Evolutionary conservation across 2,797 vertebrate genomes (phyloP).

Genomic region (Sebastes itinus): DNA sequence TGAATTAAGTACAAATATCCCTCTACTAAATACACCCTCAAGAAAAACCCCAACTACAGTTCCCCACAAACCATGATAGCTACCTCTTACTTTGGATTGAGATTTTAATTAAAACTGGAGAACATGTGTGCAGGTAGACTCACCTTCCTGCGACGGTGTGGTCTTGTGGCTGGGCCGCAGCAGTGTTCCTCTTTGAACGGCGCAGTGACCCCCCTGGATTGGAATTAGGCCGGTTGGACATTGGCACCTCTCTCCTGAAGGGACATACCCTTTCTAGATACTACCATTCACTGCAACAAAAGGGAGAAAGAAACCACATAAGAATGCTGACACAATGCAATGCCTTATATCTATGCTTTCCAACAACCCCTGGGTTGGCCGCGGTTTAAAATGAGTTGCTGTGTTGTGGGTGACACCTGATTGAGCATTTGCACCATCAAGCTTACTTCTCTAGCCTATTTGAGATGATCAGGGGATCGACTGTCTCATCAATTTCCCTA

Average conservation of each 20-base stretch:
- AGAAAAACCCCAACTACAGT: neutral
- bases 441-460: neutral
- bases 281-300: conserved; percentile 97
- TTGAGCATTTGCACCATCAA: neutral
- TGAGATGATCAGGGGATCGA: conserved; percentile 10
- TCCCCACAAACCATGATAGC: neutral
- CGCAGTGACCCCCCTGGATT: conserved; percentile 99
- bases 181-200: conserved; percentile 99
- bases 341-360: neutral
- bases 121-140: conserved; percentile 41
- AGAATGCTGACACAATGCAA: conserved; percentile 5
- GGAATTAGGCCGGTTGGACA: conserved; percentile 99
- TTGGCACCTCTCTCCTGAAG: conserved; percentile 99
- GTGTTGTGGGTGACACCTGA: neutral
- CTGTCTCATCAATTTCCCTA: neutral
- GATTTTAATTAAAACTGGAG: neutral
- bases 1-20: neutral
- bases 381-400: neutral
- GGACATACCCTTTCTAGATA: conserved; percentile 99
- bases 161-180: conserved; percentile 99
- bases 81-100: neutral
- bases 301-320: conserved; percentile 20
- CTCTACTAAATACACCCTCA: neutral
- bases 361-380: neutral
- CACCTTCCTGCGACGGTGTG: conserved; percentile 96